Evolutionary conservation across 2,113 vertebrate species (phyloP).

Genomic region (Tichodroma muraria): DNA sequence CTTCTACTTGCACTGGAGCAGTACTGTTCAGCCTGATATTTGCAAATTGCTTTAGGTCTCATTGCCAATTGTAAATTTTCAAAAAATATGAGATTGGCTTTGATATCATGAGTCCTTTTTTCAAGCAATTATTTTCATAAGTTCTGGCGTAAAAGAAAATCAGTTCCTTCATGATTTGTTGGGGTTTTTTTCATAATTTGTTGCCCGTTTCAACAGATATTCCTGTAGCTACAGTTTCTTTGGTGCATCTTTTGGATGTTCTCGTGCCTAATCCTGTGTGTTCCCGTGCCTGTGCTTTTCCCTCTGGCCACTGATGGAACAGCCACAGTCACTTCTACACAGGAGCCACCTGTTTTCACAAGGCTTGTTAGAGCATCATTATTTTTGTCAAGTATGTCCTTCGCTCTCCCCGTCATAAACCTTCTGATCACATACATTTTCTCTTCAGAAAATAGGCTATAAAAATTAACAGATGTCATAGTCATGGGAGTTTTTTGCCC

Average conservation of each 20-base stretch:
- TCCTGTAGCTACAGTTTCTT: conserved; percentile 2
- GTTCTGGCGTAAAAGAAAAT: conserved; percentile 18
- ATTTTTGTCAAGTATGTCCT: background rate
- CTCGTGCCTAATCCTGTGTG: background rate
- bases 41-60: background rate
- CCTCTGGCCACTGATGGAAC: background rate
- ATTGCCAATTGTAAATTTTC: background rate
- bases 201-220: conserved; percentile 34
- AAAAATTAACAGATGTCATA: background rate
- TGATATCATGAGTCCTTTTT: background rate
- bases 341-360: background rate
- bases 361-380: background rate
- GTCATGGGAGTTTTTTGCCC: background rate
- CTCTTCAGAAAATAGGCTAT: background rate
- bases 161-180: background rate
- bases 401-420: background rate
- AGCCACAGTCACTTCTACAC: background rate
- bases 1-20: background rate
- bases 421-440: background rate
- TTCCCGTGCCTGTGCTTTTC: background rate
- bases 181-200: background rate
- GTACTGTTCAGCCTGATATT: background rate
- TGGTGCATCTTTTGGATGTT: background rate
- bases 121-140: background rate
- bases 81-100: background rate